These are phyloP conservation scores for Oxyura jamaicensis DNA, from an alignment of 2,113 vertebrate genomes.

Conservation along the genomic window DNA sequence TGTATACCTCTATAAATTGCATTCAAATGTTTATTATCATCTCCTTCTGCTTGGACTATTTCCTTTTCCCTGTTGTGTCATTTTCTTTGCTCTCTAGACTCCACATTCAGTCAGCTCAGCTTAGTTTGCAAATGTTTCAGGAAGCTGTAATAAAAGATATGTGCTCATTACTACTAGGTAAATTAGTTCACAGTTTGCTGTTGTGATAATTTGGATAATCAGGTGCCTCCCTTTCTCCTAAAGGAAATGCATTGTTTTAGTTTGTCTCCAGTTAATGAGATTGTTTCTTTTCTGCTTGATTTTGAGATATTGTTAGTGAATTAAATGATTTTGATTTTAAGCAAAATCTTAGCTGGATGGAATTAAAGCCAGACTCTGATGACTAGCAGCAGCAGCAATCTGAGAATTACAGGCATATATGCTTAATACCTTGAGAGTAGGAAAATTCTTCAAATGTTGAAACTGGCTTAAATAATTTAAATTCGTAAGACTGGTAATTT, in stretches of 20 bases:
- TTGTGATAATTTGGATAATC: neutral
- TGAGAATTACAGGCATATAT: slow-evolving; percentile 22
- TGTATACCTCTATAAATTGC: neutral
- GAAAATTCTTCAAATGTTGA: slow-evolving; percentile 64
- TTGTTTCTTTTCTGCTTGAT: neutral
- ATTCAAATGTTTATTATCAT: slow-evolving; percentile 27
- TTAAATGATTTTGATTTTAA: slow-evolving; percentile 22
- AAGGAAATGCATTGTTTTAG: neutral
- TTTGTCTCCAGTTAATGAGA: neutral
- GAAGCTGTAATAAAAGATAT: neutral
- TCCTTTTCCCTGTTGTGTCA: neutral
- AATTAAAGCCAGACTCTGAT: slow-evolving; percentile 50
- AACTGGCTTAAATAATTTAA: slow-evolving; percentile 64
- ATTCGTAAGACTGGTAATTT: slow-evolving; percentile 49
- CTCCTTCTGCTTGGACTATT: neutral
- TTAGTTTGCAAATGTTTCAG: neutral
- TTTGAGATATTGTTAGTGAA: slow-evolving; percentile 15
- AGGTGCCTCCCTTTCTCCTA: neutral
- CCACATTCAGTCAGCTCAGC: neutral
- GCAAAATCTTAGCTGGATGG: neutral
- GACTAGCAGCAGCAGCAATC: slow-evolving; percentile 45
- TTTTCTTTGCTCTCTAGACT: slow-evolving; percentile 4
- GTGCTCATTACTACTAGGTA: neutral
- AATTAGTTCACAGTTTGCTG: neutral
- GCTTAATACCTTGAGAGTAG: slow-evolving; percentile 22